These are phyloP conservation scores for Baryphthengus martii DNA, from an alignment of 2,113 vertebrate species.

Conservation along the genomic window DNA sequence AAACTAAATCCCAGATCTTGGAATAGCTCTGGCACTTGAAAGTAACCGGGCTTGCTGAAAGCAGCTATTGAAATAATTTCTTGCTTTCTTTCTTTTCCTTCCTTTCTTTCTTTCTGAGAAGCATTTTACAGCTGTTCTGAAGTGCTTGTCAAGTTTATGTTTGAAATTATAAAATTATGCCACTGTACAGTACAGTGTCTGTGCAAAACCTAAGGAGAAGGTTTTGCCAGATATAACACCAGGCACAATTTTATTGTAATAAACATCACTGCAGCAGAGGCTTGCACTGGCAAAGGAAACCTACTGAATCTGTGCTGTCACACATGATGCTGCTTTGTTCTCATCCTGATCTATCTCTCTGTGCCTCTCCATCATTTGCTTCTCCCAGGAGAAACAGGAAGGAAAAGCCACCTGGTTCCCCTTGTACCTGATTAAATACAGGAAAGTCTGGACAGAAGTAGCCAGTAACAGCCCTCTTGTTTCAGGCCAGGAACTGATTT, in stretches of 20 bases:
- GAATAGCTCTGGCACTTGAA: background rate
- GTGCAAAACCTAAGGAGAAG: background rate
- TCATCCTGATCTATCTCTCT: background rate
- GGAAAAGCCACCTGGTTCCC: background rate
- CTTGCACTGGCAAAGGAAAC: background rate
- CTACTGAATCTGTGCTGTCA: background rate
- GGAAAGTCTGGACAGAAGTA: background rate
- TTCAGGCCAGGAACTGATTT: background rate
- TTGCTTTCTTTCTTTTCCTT: background rate
- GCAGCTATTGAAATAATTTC: background rate
- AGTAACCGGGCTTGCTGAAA: background rate
- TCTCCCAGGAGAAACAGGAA: background rate
- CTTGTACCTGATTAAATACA: background rate
- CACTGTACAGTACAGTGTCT: accelerated
- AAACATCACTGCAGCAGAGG: background rate
- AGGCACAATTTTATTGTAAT: background rate
- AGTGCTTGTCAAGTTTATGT: background rate
- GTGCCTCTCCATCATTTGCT: background rate
- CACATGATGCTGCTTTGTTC: background rate
- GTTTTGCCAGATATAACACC: background rate
- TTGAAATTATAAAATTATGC: background rate
- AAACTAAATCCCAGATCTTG: background rate
- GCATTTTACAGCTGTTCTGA: background rate
- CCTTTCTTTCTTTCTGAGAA: background rate
- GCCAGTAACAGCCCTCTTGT: background rate